A percentile compares a stretch with the other conserved stretches of the same genome.
Evolutionary conservation across 2,797 vertebrate genomes (phyloP).

Genomic region (Rousettus madagascariensis): DNA sequence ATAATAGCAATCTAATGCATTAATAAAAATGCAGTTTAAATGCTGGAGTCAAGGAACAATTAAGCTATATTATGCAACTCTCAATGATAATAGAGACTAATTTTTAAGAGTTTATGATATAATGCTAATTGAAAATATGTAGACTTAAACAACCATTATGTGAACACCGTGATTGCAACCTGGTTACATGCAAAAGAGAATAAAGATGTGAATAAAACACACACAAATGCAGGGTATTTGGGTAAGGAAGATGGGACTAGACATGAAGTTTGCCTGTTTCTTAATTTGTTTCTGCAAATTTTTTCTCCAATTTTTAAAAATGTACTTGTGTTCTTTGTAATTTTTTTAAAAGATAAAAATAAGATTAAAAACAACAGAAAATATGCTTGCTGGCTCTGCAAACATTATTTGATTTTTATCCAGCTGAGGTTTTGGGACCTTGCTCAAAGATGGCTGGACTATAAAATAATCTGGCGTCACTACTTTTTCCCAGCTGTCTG

Average conservation of each 20-base stretch:
- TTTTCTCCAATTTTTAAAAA: background rate
- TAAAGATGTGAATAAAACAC: background rate
- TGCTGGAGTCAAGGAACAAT: slow-evolving; percentile 44
- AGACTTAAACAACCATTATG: background rate
- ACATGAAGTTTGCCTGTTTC: background rate
- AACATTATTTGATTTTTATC: slow-evolving; percentile 62
- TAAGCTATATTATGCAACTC: slow-evolving; percentile 26
- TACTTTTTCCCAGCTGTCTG: slow-evolving; percentile 64
- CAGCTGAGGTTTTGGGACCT: slow-evolving; percentile 11
- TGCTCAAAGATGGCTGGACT: slow-evolving; percentile 55
- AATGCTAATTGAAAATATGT: background rate
- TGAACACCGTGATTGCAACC: background rate
- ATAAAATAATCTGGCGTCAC: slow-evolving; percentile 28
- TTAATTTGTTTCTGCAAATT: background rate
- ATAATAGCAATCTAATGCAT: slow-evolving; percentile 41
- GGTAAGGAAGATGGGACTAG: background rate
- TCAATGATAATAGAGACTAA: slow-evolving; percentile 1
- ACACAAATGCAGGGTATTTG: background rate
- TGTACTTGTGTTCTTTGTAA: slow-evolving; percentile 23
- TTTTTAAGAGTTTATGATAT: slow-evolving; percentile 21
- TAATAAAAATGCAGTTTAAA: slow-evolving; percentile 57
- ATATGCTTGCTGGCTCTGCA: slow-evolving; percentile 36
- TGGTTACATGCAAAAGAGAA: background rate
- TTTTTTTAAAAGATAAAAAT: slow-evolving; percentile 50
- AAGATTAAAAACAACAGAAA: slow-evolving; percentile 31